Evolutionary conservation across 2,888 invertebrate genomes (phyloP), one percentile per base, ranked within the genome.

Genomic region (Mimumesa dahlbomi): DNA sequence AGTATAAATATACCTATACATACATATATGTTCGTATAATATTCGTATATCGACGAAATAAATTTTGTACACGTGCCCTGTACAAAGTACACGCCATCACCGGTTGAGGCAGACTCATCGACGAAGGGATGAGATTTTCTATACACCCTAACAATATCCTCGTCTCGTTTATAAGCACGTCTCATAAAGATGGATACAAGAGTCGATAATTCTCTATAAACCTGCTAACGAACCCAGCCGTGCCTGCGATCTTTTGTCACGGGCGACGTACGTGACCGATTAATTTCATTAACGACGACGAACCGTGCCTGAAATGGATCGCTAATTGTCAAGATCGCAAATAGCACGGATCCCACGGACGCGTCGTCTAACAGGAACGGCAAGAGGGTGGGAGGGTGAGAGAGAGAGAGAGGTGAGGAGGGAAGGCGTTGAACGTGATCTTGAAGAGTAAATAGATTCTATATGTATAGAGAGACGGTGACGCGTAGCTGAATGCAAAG

Each of bases 211-310:
- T 52, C 38, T 13, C 38, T 65, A n/a, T 11, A 31, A 13, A 14
- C 34, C 16, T 7, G 50, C 49, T 65, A 67, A 67, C 56, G 64
- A 67, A 66, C 53, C n/a, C 54, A 21, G 22, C 19, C 54, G 7
- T 7, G 25, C 25, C 25, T 7, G 18, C 46, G 65, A 56, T 65
- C 50, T 57, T 56, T 52, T 50, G 50, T 64, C 56, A 59, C 16
- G 19, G 38, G 11, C 34, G 31, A 29, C 45, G 48, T 40, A 48
- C 66, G 53, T 54, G 59, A 59, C 48, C 67, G 58, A 69, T 61
- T 68, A 68, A 54, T 68, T 53, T 57, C 52, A 52, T 68, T 57
- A 62, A 61, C 53, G 31, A 38, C 29, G 13, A 16, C 16, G 19
- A 9, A 19, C 19, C 6, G 25, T 25, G 21, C 56, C 25, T 34